A percentile compares a stretch with the other conserved stretches of the same genome.
phyloP scores from a whole-genome alignment of 2,888 invertebrate species.

The Macaria notata region DNA sequence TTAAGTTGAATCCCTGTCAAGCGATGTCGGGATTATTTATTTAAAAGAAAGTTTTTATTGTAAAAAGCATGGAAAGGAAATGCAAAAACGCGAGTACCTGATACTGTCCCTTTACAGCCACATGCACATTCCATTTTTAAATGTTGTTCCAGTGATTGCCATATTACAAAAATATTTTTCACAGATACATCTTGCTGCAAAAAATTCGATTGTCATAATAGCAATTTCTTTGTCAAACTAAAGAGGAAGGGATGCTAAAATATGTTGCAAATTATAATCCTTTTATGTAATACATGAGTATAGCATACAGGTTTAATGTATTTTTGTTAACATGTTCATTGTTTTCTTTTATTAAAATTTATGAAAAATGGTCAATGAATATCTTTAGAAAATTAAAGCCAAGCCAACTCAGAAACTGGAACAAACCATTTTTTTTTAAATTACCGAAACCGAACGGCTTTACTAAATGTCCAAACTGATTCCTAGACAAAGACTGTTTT shows the following conservation, averaged over 20 bases:
- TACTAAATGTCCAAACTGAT: conserved; percentile 22
- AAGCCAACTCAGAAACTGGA: not conserved
- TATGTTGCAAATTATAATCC: conserved; percentile 58
- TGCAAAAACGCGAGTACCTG: conserved; percentile 76
- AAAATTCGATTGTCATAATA: conserved; percentile 63
- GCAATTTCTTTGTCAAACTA: conserved; percentile 54
- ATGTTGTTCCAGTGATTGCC: conserved; percentile 62
- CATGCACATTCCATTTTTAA: conserved; percentile 73
- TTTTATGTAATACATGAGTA: conserved; percentile 48
- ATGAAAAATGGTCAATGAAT: not conserved
- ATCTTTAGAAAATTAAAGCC: conserved; percentile 1
- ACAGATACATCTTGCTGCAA: conserved; percentile 53
- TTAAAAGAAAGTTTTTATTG: conserved; percentile 82
- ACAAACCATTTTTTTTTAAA: not conserved
- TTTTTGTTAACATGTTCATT: too few species aligned
- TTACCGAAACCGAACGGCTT: conserved; percentile 6
- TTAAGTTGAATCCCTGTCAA: conserved; percentile 77
- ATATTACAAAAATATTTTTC: conserved; percentile 65
- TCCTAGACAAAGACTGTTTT: conserved; percentile 43
- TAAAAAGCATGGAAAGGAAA: conserved; percentile 80
- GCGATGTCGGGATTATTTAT: conserved; percentile 78
- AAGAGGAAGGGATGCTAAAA: conserved; percentile 41
- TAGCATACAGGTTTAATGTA: too few species aligned
- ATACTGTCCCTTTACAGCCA: conserved; percentile 76
- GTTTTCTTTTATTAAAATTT: too few species aligned